Percentiles rank a stretch among this genome's conserved stretches.
Conservation (phyloP, 2,797 vertebrate genomes). For the Astyanax mexicanus region DNA sequence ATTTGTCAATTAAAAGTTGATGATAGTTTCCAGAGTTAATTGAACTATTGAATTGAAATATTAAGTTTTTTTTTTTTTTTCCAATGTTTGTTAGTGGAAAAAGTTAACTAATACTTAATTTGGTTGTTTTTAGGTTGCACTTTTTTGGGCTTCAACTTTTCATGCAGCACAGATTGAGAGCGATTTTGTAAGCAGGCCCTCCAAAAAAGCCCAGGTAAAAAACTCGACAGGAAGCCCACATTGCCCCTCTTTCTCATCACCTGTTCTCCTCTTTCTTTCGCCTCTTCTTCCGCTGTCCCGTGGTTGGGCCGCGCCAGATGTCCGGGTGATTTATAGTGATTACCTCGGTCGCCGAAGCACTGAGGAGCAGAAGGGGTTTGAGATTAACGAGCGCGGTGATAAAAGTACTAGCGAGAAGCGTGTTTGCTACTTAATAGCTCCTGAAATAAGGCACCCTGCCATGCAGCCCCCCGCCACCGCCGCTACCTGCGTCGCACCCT, state of each 20-base stretch:
- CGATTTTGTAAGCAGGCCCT: not conserved
- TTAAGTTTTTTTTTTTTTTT: no score
- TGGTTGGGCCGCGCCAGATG: constrained; percentile 66
- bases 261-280: constrained; percentile 18
- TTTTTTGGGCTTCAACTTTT: not conserved
- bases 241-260: constrained; percentile 54
- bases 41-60: no score
- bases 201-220: not conserved
- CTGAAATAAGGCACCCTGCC: constrained; percentile 63
- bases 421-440: constrained; percentile 72
- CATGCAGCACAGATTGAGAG: not conserved
- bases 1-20: no score
- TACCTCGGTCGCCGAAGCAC: constrained; percentile 66
- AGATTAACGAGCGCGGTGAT: constrained; percentile 76
- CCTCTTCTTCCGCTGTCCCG: constrained; percentile 51
- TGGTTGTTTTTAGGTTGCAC: no score
- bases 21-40: no score
- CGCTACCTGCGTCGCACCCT: constrained; percentile 42
- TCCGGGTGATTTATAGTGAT: constrained; percentile 79
- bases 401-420: constrained; percentile 71
- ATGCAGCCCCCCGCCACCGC: constrained; percentile 25
- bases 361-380: constrained; percentile 65
- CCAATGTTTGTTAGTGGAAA: no score
- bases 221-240: not conserved
- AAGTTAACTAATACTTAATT: no score